Base-by-base conservation (phyloP, 37 sponge, comb jelly and placozoan species). In the Tethya wilhelma region DNA sequence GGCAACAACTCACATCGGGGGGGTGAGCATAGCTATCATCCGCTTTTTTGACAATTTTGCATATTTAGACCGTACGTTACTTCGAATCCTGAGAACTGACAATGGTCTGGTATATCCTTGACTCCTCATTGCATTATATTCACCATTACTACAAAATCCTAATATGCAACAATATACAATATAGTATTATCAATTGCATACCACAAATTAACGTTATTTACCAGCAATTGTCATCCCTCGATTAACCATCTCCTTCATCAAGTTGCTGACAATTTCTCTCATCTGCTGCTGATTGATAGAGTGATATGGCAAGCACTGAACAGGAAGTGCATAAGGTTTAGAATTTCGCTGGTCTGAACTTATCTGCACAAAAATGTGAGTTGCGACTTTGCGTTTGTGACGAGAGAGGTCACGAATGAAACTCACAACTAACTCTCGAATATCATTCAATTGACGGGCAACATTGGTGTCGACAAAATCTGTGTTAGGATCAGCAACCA, bases 301-400 rank as follows among this genome's bases (percentile, higher is more conserved):
- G 44, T 4, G 25, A 58, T 58, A 75, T 6, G 76, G 82, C 9
- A 81, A 4, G n/a, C 67, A 69, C 63, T 75, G 75, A 7, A 82
- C 75, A 30, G 84, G 74, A 19, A 81, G 17, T 46, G 82, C 82
- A 70, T 81, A 81, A 4, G 82, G 82, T 43, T 81, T 81, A 17
- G 2, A 39, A 40, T 64, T 33, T 53, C 82, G 20, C 8, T 4
- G 46, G 44, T 80, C 82, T 30, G 37, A 23, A 19, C 72, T 73
- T 25, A 80, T 73, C 82, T 73, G 72, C 34, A 80, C 73, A 44
- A 71, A 46, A 5, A 71, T 46, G 73, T 71, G 73, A 12, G 73
- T 45, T 17, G 73, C 73, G 7, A 44, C 55, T 44, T 6, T 4
- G 26, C 73, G 73, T 32, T 46, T 23, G 30, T 71, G 56, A 23